Conservation (phyloP, 2,113 vertebrate genomes). For the Centropristis striata region DNA sequence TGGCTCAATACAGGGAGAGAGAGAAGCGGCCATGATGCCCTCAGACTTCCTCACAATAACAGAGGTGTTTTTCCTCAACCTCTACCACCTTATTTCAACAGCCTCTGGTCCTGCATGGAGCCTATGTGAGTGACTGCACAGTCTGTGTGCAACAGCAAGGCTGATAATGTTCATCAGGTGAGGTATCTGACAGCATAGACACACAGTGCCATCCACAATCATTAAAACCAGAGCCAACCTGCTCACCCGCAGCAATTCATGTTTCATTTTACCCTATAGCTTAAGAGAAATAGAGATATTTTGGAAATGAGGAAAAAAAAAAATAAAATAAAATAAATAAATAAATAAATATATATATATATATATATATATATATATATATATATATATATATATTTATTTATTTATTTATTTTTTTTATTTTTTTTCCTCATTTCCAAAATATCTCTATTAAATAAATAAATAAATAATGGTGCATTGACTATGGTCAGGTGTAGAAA, state of each 20-base stretch:
- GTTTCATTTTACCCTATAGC: too few species aligned
- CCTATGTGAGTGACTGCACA: not conserved
- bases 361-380: too few species aligned
- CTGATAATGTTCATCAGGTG: slow-evolving; percentile 4
- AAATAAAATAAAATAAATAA: too few species aligned
- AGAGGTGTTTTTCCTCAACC: not conserved
- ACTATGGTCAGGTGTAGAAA: not conserved
- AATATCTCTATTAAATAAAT: too few species aligned
- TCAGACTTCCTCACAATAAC: slow-evolving; percentile 2
- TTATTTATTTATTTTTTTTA: too few species aligned
- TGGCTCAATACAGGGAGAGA: not conserved
- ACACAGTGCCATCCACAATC: not conserved
- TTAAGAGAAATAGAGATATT: not conserved
- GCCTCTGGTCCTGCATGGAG: not conserved
- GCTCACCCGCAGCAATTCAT: not conserved
- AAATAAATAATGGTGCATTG: not conserved
- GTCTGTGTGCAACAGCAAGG: not conserved
- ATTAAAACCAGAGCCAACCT: not conserved
- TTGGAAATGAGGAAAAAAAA: not conserved
- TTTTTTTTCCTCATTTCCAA: too few species aligned
- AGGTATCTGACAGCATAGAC: not conserved
- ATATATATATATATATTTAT: too few species aligned
- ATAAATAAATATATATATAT: too few species aligned
- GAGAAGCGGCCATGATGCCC: not conserved
- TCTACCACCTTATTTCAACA: not conserved